These are phyloP conservation scores for Nasonia longicornis DNA, from an alignment of 1,140 invertebrate genomes.

Conservation along the genomic window DNA sequence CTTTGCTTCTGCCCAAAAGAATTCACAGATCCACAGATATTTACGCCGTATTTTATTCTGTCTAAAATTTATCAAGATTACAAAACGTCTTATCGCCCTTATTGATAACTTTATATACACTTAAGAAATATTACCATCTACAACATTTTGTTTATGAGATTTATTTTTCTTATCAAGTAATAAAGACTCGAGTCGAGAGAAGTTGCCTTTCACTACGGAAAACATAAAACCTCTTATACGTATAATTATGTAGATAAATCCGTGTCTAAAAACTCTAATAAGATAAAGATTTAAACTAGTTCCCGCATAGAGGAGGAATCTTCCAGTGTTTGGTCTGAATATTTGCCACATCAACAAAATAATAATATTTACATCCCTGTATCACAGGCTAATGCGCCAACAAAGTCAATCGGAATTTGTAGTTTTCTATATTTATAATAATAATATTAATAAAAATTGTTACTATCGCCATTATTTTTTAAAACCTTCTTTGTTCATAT, in stretches of 20 bases:
- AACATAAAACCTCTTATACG: constrained; percentile 20
- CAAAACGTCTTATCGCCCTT: constrained; percentile 36
- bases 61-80: constrained; percentile 33
- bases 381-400: constrained; percentile 45
- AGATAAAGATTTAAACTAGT: constrained; percentile 40
- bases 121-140: constrained; percentile 33
- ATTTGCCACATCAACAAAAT: constrained; percentile 48
- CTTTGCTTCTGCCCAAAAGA: not conserved
- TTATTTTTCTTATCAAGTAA: constrained; percentile 19
- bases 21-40: not conserved
- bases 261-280: constrained; percentile 32
- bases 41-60: not conserved
- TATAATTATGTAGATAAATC: constrained; percentile 32
- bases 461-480: constrained; percentile 10
- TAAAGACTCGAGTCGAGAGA: constrained; percentile 30
- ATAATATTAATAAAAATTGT: constrained; percentile 14
- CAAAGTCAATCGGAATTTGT: constrained; percentile 34
- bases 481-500: constrained; percentile 22
- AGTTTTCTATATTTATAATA: constrained; percentile 18
- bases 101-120: constrained; percentile 43
- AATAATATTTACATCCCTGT: constrained; percentile 55
- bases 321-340: constrained; percentile 37
- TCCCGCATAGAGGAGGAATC: constrained; percentile 45
- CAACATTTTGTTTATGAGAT: constrained; percentile 27
- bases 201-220: constrained; percentile 6